Evolutionary conservation across 2,888 invertebrate species (phyloP).

Genomic region (Meghimatium bilineatum): DNA sequence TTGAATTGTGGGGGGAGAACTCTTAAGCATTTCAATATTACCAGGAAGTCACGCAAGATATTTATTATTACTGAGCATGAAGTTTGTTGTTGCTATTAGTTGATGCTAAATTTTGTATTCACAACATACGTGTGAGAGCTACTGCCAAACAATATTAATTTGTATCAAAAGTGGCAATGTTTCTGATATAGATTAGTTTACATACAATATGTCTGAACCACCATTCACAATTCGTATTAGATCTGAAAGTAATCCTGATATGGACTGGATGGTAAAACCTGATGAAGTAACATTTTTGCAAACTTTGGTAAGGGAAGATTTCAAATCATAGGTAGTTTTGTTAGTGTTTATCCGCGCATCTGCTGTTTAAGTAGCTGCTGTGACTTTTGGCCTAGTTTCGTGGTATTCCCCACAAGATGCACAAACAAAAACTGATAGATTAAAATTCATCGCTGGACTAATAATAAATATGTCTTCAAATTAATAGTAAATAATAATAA

Average conservation of each 20-base stretch:
- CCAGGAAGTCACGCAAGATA: background rate
- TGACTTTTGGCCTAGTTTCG: no score
- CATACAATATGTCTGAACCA: conserved; percentile 50
- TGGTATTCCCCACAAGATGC: no score
- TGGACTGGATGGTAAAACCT: conserved; percentile 73
- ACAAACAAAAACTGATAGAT: no score
- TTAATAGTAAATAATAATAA: no score
- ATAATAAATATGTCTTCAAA: no score
- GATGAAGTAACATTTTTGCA: conserved; percentile 68
- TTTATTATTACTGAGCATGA: background rate
- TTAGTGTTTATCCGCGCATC: no score
- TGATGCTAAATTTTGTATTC: background rate
- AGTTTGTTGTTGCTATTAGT: background rate
- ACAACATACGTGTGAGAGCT: background rate
- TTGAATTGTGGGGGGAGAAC: conserved; percentile 29
- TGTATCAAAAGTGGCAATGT: background rate
- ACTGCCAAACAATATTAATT: background rate
- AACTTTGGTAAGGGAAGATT: conserved; percentile 59
- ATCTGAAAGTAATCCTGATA: conserved; percentile 68
- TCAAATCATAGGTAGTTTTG: no score
- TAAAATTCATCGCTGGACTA: no score
- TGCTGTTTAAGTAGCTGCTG: no score
- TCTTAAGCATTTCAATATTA: background rate
- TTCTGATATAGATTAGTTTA: background rate
- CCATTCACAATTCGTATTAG: conserved; percentile 68